These are phyloP conservation scores for Acanthosepion lycidas DNA, from an alignment of 2,888 invertebrate genomes.

Conservation along the genomic window DNA sequence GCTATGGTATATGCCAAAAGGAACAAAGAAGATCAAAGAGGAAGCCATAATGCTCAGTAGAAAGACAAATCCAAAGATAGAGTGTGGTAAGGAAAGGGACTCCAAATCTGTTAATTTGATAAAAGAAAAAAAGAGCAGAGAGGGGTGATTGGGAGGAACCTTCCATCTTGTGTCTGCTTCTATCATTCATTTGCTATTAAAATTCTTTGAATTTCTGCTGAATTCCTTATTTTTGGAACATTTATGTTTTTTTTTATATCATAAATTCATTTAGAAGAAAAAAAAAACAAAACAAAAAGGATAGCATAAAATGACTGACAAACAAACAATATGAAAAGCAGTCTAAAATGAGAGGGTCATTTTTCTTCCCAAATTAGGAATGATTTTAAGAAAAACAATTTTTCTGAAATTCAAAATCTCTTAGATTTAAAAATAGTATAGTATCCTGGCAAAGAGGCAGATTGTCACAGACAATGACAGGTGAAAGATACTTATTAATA, in stretches of 20 bases:
- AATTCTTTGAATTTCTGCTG: not conserved
- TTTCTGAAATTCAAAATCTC: too few relatives aligned
- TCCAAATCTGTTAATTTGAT: not conserved
- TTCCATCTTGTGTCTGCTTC: not conserved
- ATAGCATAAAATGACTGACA: not conserved
- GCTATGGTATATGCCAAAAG: not conserved
- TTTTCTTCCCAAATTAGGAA: too few relatives aligned
- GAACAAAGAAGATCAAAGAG: not conserved
- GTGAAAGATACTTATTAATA: not conserved
- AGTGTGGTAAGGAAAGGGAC: not conserved
- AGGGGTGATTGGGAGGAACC: not conserved
- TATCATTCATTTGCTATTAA: not conserved
- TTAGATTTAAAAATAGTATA: not conserved
- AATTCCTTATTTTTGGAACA: too few relatives aligned
- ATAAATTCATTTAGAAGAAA: too few relatives aligned
- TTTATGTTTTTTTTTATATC: too few relatives aligned
- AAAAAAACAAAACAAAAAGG: not conserved
- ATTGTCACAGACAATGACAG: not conserved
- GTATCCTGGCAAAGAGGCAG: not conserved
- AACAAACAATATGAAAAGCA: not conserved
- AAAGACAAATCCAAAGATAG: not conserved
- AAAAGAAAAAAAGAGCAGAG: not conserved
- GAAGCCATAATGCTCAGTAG: not conserved
- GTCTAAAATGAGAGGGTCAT: not conserved
- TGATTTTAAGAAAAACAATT: too few relatives aligned